phyloP scores from a whole-genome alignment of 2,797 vertebrate species.

The Miichthys miiuy region DNA sequence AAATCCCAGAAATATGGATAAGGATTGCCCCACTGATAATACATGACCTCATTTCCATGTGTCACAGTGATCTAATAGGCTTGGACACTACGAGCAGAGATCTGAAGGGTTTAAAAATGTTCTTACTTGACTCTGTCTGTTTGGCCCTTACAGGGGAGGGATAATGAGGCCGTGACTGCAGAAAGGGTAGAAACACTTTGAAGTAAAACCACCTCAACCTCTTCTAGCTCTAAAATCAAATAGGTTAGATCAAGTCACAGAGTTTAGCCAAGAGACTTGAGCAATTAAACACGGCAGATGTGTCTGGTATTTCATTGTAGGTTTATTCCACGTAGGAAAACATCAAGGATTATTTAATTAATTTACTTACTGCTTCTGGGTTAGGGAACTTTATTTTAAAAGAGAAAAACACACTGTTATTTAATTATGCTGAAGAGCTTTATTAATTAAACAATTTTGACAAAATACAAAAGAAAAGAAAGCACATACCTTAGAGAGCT shows the following conservation, averaged over 20 bases:
- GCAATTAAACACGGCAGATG: conserved; percentile 20
- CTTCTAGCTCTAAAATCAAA: conserved; percentile 15
- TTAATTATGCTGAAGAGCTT: conserved; percentile 30
- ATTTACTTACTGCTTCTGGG: conserved; percentile 17
- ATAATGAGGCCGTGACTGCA: conserved; percentile 57
- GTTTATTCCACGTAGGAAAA: neutral
- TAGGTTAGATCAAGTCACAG: conserved; percentile 35
- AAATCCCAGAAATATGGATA: conserved; percentile 71
- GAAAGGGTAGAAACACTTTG: conserved; percentile 34
- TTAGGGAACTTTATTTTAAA: neutral
- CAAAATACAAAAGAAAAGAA: conserved; percentile 36
- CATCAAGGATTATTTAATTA: neutral
- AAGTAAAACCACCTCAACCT: conserved; percentile 44
- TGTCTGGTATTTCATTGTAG: neutral
- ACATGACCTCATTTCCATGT: conserved; percentile 79
- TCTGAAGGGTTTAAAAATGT: conserved; percentile 68
- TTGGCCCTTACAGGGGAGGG: conserved; percentile 33
- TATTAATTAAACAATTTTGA: conserved; percentile 35
- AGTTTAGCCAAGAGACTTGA: conserved; percentile 15
- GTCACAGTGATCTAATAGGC: conserved; percentile 78
- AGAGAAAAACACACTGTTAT: conserved; percentile 15
- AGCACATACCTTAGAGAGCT: conserved; percentile 16
- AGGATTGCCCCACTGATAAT: conserved; percentile 67
- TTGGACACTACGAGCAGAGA: conserved; percentile 62
- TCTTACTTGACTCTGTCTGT: conserved; percentile 54